These are phyloP conservation scores for Sphaeridia pumilis DNA, from an alignment of 2,888 invertebrate genomes.

Conservation along the genomic window DNA sequence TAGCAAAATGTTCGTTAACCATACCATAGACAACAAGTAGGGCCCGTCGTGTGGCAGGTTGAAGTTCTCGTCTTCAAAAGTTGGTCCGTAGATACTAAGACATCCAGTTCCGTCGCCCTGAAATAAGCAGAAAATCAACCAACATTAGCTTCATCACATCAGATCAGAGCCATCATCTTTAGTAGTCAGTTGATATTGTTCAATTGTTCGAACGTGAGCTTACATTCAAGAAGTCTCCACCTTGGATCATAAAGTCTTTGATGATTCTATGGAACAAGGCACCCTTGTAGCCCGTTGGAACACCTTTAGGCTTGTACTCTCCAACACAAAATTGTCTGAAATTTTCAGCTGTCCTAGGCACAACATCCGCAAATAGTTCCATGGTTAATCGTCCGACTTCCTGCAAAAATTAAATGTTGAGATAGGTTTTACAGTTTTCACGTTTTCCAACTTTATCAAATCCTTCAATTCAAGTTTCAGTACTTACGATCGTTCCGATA, in stretches of 20 bases:
- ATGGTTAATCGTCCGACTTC: constrained; percentile 48
- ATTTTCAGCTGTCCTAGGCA: constrained; percentile 93
- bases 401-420: no score
- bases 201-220: constrained; percentile 38
- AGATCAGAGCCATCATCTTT: no score
- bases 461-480: no score
- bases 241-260: constrained; percentile 99
- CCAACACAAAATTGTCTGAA: constrained; percentile 98
- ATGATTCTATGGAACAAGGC: constrained; percentile 95
- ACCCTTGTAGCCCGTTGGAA: constrained; percentile 92
- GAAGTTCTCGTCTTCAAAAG: constrained; percentile 96
- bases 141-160: no score
- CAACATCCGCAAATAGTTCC: constrained; percentile 85
- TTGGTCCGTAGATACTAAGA: constrained; percentile 94
- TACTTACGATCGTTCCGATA: constrained; percentile 78
- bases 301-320: constrained; percentile 89
- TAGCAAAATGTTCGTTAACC: no score
- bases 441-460: no score
- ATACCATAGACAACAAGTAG: constrained; percentile 82
- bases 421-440: no score
- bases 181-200: no score
- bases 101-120: constrained; percentile 98
- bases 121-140: constrained; percentile 3
- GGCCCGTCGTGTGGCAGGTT: constrained; percentile 84
- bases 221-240: constrained; percentile 98